phyloP scores from a whole-genome alignment of 2,113 vertebrate genomes.

The Prionailurus bengalensis region DNA sequence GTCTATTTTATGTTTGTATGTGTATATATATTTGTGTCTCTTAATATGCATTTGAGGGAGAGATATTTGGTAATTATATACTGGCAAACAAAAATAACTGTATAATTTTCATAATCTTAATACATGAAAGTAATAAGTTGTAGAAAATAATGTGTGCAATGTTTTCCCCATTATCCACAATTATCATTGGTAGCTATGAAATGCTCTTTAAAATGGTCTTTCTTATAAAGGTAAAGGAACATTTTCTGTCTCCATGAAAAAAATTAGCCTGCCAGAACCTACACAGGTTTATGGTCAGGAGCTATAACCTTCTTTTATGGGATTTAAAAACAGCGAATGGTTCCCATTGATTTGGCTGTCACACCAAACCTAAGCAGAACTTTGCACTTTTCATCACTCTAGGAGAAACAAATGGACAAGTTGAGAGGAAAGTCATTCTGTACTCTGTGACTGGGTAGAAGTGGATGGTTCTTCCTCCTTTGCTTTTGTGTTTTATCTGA shows the following conservation, averaged over 20 bases:
- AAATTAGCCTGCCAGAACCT: not conserved
- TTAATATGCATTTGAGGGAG: not conserved
- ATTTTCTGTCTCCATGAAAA: constrained; percentile 37
- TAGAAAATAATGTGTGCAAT: constrained; percentile 28
- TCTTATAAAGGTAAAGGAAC: not conserved
- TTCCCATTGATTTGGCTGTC: not conserved
- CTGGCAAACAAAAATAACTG: not conserved
- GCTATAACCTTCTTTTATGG: not conserved
- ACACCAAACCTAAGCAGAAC: not conserved
- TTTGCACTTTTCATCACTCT: not conserved
- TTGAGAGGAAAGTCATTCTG: not conserved
- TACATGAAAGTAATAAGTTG: not conserved
- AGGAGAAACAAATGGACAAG: not conserved
- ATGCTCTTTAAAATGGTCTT: constrained; percentile 18
- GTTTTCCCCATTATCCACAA: constrained; percentile 10
- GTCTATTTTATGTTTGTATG: not conserved
- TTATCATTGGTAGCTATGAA: constrained; percentile 41
- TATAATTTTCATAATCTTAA: constrained; percentile 33
- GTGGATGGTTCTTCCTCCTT: not conserved
- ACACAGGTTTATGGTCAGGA: not conserved
- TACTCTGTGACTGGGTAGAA: not conserved
- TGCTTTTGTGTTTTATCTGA: not conserved
- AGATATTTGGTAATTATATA: not conserved
- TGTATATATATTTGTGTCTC: not conserved
- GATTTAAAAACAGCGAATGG: not conserved